Evolutionary conservation across 2,113 vertebrate species (phyloP).

Genomic region (Centropus bengalensis): DNA sequence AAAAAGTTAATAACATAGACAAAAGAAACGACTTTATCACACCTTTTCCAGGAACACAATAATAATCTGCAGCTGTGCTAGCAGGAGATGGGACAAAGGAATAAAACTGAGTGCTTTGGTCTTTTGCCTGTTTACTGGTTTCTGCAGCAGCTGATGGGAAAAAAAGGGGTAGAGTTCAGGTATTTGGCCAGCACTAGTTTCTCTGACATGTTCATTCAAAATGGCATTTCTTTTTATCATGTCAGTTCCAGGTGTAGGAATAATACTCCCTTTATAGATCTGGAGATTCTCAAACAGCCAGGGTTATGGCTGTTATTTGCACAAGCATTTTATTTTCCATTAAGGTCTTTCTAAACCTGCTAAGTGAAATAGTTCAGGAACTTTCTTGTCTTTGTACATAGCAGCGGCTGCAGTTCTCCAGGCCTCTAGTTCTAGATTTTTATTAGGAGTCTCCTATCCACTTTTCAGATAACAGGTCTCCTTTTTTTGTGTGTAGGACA

Average conservation of each 20-base stretch:
- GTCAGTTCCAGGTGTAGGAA: not conserved
- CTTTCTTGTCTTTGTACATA: not conserved
- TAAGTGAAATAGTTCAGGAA: not conserved
- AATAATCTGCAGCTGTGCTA: not conserved
- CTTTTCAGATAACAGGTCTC: not conserved
- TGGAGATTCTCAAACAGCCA: not conserved
- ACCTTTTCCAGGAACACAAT: not conserved
- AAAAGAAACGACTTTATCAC: not conserved
- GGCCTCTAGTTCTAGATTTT: not conserved
- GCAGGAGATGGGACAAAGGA: not conserved
- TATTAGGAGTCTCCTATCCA: not conserved
- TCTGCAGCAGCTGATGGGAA: not conserved
- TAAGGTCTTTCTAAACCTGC: not conserved
- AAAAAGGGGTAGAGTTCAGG: not conserved
- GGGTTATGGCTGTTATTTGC: not conserved
- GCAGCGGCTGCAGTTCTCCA: not conserved
- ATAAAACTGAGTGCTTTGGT: not conserved
- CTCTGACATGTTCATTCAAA: not conserved
- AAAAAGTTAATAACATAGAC: not conserved
- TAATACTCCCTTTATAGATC: not conserved
- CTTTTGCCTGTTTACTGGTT: not conserved
- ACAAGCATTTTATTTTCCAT: not conserved
- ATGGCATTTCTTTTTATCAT: not conserved
- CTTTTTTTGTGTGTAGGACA: not conserved
- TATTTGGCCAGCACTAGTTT: not conserved